A percentile compares a stretch with the other conserved stretches of the same genome.
Conservation (phyloP, 2,797 vertebrate genomes). For the Phoebastria nigripes region DNA sequence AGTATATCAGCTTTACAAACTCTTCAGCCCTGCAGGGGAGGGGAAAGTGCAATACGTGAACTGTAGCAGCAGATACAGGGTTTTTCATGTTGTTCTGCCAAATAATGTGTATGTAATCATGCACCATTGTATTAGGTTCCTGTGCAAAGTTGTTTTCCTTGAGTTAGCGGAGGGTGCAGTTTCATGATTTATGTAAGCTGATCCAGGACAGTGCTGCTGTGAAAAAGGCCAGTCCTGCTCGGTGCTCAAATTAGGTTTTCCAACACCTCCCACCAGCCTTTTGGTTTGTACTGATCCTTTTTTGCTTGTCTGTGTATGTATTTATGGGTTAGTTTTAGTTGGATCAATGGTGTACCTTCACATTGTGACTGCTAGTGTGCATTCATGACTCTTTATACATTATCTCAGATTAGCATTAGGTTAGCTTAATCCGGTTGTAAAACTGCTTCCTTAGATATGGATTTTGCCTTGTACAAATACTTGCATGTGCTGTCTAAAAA, state of each 20-base stretch:
- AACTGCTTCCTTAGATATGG: neutral
- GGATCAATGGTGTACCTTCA: neutral
- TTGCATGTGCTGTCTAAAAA: fast-evolving
- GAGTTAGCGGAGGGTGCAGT: neutral
- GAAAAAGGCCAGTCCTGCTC: neutral
- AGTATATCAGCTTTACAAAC: neutral
- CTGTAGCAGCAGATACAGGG: neutral
- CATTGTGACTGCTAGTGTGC: neutral
- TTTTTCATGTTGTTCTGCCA: neutral
- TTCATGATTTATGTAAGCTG: neutral
- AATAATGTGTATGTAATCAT: neutral
- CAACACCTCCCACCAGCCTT: fast-evolving
- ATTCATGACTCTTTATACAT: neutral
- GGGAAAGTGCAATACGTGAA: neutral
- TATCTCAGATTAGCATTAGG: neutral
- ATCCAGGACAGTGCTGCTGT: neutral
- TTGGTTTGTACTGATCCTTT: neutral
- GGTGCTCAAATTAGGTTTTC: neutral
- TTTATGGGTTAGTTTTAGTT: neutral
- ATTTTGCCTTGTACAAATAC: neutral
- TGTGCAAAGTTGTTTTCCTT: neutral
- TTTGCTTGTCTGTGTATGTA: neutral
- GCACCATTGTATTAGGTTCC: conserved; percentile 14
- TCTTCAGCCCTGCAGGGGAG: neutral
- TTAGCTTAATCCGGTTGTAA: neutral